Percentiles rank a stretch among this genome's conserved stretches.
Evolutionary conservation across 2,797 vertebrate genomes (phyloP).

Genomic region (Morus bassanus): DNA sequence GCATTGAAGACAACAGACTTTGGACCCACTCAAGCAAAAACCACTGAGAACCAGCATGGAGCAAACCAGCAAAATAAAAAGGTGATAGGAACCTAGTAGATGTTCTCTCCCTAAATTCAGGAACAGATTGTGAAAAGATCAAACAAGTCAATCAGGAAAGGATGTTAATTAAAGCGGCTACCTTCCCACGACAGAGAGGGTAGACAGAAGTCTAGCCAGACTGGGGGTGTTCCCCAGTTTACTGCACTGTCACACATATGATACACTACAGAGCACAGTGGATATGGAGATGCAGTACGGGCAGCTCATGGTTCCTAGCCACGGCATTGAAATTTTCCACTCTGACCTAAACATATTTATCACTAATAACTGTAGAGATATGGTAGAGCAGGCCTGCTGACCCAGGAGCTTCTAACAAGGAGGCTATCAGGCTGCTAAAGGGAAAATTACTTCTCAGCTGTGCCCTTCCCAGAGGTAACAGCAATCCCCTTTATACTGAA

Average conservation of each 20-base stretch:
- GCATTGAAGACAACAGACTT: neutral
- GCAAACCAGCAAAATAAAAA: neutral
- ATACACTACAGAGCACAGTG: accelerated
- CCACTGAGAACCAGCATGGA: accelerated
- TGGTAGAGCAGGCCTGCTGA: neutral
- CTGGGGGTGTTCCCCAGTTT: neutral
- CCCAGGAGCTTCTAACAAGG: neutral
- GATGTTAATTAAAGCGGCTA: neutral
- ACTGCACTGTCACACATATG: accelerated
- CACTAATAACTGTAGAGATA: neutral
- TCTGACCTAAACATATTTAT: neutral
- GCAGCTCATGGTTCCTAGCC: neutral
- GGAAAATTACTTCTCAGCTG: neutral
- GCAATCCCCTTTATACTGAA: accelerated
- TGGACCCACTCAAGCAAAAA: neutral
- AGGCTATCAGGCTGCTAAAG: neutral
- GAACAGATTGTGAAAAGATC: neutral
- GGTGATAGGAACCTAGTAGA: neutral
- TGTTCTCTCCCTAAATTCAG: neutral
- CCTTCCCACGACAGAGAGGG: neutral
- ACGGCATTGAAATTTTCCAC: neutral
- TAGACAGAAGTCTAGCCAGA: neutral
- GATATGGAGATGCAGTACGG: accelerated
- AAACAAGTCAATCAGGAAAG: neutral
- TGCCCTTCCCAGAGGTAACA: neutral